phyloP scores from a whole-genome alignment of 1,140 invertebrate species.

The Idris sp. region DNA sequence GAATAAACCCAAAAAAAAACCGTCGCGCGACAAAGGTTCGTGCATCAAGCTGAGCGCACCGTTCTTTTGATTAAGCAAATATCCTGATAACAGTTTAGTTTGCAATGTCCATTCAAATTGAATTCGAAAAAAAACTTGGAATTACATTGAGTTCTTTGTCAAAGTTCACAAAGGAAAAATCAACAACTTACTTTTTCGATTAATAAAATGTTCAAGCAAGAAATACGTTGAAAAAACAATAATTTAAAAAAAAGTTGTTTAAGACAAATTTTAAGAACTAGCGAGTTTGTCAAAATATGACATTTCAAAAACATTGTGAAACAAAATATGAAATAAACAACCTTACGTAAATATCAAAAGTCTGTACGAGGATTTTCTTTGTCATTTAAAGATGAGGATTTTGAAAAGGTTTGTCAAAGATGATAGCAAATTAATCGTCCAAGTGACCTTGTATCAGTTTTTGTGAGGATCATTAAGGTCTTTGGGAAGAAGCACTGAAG shows the following conservation, averaged over 20 bases:
- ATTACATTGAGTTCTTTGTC: slow-evolving; percentile 22
- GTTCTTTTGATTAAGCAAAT: slow-evolving; percentile 18
- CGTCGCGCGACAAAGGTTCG: slow-evolving; percentile 34
- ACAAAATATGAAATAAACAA: no score
- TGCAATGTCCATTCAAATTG: slow-evolving; percentile 30
- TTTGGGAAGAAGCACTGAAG: background rate
- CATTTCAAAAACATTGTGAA: no score
- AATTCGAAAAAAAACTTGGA: slow-evolving; percentile 20
- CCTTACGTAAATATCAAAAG: no score
- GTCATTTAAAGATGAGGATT: background rate
- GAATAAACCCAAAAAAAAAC: slow-evolving; percentile 29
- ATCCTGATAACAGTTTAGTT: no score
- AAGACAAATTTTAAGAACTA: no score
- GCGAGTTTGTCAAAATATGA: no score
- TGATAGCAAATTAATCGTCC: slow-evolving; percentile 8
- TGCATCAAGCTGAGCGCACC: slow-evolving; percentile 45
- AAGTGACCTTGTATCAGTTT: slow-evolving; percentile 41
- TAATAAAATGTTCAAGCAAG: no score
- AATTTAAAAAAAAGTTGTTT: no score
- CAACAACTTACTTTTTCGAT: no score
- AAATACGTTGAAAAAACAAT: no score
- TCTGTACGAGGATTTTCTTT: slow-evolving; percentile 5
- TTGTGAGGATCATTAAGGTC: slow-evolving; percentile 9
- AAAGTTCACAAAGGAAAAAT: no score
- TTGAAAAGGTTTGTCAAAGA: background rate